Conservation (phyloP, 2,797 vertebrate species). For the Falco novaeseelandiae region DNA sequence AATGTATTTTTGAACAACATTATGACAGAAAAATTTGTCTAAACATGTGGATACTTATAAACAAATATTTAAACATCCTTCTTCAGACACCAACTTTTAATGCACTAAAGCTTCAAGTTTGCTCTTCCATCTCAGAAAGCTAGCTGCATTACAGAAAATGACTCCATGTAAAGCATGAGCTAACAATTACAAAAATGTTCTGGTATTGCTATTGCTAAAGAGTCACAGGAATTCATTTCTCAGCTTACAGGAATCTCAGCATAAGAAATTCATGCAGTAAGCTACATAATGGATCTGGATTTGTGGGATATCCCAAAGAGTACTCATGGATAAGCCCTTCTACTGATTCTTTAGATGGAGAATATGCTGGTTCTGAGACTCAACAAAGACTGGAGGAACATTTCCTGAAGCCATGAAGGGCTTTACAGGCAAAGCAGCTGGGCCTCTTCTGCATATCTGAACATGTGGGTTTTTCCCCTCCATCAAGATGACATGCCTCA, state of each 20-base stretch:
- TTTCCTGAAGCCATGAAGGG: neutral
- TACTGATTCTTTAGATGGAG: neutral
- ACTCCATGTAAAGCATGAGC: neutral
- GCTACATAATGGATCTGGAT: neutral
- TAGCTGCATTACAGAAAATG: neutral
- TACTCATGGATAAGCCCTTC: fast-evolving
- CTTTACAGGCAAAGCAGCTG: neutral
- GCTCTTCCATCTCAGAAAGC: neutral
- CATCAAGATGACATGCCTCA: neutral
- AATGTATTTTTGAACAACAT: neutral
- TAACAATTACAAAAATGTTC: neutral
- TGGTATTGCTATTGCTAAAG: neutral
- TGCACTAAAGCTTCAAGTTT: neutral
- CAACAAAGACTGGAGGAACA: neutral
- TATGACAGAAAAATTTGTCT: neutral
- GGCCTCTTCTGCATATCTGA: fast-evolving
- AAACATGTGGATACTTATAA: neutral
- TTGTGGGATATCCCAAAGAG: neutral
- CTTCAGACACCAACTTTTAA: neutral
- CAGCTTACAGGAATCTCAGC: neutral
- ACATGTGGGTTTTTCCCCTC: fast-evolving
- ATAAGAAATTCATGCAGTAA: neutral
- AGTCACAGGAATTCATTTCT: neutral
- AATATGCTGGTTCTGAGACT: neutral
- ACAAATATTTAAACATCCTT: neutral